These are phyloP conservation scores for Amphipoea lucens DNA, from an alignment of 2,888 invertebrate species.

Conservation along the genomic window DNA sequence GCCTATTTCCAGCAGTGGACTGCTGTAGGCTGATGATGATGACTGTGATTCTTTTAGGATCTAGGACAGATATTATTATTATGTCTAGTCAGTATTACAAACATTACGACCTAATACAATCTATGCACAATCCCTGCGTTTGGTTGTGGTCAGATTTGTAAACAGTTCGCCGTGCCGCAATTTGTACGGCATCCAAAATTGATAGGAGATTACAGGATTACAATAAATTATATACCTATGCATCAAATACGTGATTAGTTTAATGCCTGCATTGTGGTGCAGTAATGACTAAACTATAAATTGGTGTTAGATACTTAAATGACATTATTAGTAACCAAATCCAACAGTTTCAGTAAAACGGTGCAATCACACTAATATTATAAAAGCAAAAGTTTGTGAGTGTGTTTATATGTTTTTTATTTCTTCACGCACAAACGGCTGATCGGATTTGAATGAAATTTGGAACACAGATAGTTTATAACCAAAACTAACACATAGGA, in stretches of 20 bases:
- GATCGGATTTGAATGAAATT: too few species aligned
- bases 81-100: not conserved
- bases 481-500: too few species aligned
- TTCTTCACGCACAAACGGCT: too few species aligned
- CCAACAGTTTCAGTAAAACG: not conserved
- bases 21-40: not conserved
- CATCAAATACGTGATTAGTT: constrained; percentile 48
- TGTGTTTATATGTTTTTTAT: too few species aligned
- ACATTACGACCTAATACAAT: not conserved
- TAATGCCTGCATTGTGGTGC: constrained; percentile 33
- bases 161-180: constrained; percentile 39
- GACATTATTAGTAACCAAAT: not conserved
- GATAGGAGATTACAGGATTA: constrained; percentile 58
- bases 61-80: not conserved
- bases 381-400: too few species aligned
- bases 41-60: too few species aligned
- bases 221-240: constrained; percentile 48
- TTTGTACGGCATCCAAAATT: constrained; percentile 52
- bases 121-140: not conserved
- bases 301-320: constrained; percentile 11
- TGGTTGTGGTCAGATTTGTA: constrained; percentile 43
- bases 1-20: not conserved
- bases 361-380: not conserved
- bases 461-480: too few species aligned
- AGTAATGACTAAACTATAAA: constrained; percentile 22